Evolutionary conservation across 1,140 invertebrate species (phyloP).

Genomic region (Caenorhabditis briggsae): DNA sequence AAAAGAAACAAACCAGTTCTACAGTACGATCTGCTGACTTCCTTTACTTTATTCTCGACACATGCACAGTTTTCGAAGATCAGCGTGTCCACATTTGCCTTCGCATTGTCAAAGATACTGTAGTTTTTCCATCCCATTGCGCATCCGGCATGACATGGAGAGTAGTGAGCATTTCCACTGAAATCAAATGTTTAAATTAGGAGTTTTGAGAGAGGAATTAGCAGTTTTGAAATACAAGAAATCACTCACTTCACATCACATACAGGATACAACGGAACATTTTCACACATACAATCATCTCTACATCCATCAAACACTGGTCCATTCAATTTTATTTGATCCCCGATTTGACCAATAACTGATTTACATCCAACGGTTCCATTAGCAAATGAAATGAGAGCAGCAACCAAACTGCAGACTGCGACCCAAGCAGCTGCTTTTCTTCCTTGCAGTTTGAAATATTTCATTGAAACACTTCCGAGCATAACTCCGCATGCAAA

Average conservation of each 20-base stretch:
- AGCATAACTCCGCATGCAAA: constrained; percentile 66
- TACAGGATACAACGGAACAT: constrained; percentile 65
- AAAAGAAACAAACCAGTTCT: constrained; percentile 6
- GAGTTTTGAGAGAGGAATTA: no score
- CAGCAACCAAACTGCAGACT: constrained; percentile 64
- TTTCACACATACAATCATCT: constrained; percentile 63
- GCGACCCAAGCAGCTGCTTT: constrained; percentile 66
- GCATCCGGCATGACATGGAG: constrained; percentile 70
- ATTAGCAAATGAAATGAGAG: constrained; percentile 65
- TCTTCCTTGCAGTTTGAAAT: constrained; percentile 65
- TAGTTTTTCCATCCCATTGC: constrained; percentile 51
- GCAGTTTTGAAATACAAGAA: not conserved
- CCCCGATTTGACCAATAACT: constrained; percentile 63
- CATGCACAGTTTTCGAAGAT: constrained; percentile 59
- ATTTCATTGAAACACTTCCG: constrained; percentile 65
- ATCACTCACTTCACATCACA: constrained; percentile 56
- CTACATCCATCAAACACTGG: constrained; percentile 57
- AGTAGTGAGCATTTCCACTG: constrained; percentile 66
- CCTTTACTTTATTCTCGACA: constrained; percentile 13
- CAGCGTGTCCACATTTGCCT: constrained; percentile 22
- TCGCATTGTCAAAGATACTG: constrained; percentile 43
- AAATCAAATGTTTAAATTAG: not conserved
- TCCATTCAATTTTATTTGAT: constrained; percentile 60
- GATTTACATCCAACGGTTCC: constrained; percentile 67
- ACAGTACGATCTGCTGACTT: constrained; percentile 59